Evolutionary conservation across 2,113 vertebrate genomes (phyloP), one percentile per base, ranked within the genome.

Genomic region (Crypturellus undulatus): DNA sequence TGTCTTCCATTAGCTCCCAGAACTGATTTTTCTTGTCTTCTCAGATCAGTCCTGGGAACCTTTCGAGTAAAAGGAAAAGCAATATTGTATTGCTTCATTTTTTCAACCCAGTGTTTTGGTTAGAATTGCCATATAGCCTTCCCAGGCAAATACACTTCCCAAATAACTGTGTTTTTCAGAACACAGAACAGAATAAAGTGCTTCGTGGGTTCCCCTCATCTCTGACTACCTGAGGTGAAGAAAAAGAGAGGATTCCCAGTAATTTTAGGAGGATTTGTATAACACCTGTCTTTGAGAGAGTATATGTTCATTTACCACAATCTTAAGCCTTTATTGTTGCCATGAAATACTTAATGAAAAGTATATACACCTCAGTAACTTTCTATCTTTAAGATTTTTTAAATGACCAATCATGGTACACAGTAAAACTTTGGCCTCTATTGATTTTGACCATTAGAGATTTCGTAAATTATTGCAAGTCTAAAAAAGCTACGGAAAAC

Each of bases 1-100:
- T 52, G 45, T 59, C 42, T 83, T 20, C 72, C 47, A 80, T 21
- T 62, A 78, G 47, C 56, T n/a, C 67, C 12, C 4, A 40, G 68
- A 47, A 40, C 58, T 70, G 12, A 32, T 54, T 87, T 86, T 68
- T 47, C 24, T 60, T 26, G 21, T 69, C n/a, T 80, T 72, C 30
- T 72, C 38, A 24, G 0, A 4, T 0, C 0, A 3, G 9, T 69
- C 13, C 59, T 72, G 3, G 22, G 25, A 84, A 68, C 22, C 19
- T 59, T 43, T 80, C 12, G 36, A 77, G 30, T 38, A 67, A 87
- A 80, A 77, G 15, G 60, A 84, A 87, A 84, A 18, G 30, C 38
- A 69, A 45, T 12, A 62, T 69, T 40, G 20, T 14, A 60, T 8
- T 38, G 51, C 58, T 38, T 80, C 49, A 36, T 3, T 58, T 25